Percentiles rank a stretch among this genome's conserved stretches.
phyloP scores from a whole-genome alignment of 2,797 vertebrate genomes.

The Poecilia velifera region DNA sequence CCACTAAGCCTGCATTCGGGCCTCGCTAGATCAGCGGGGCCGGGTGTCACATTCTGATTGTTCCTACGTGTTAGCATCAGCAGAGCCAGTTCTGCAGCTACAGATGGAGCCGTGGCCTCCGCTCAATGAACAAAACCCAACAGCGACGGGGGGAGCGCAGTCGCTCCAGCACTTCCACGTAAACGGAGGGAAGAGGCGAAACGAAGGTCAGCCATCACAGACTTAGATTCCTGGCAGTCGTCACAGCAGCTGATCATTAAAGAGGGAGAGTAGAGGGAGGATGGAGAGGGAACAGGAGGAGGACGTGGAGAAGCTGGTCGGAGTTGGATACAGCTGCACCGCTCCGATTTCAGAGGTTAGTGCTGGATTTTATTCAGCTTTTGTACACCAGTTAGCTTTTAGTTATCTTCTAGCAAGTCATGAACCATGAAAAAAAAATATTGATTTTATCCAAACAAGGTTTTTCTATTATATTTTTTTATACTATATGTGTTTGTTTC shows the following conservation, averaged over 20 bases:
- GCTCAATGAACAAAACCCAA: slow-evolving; percentile 48
- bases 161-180: slow-evolving; percentile 54
- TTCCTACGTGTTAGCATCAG: slow-evolving; percentile 41
- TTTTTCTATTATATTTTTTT: background rate
- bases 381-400: background rate
- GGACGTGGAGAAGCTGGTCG: slow-evolving; percentile 33
- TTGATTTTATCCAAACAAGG: background rate
- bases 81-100: slow-evolving; percentile 47
- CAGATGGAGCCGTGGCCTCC: slow-evolving; percentile 22
- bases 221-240: slow-evolving; percentile 62
- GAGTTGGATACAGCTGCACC: slow-evolving; percentile 8
- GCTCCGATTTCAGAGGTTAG: slow-evolving; percentile 49
- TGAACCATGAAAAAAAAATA: background rate
- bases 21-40: background rate
- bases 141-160: slow-evolving; percentile 27
- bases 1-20: background rate
- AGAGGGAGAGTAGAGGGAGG: slow-evolving; percentile 26
- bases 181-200: slow-evolving; percentile 56
- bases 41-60: slow-evolving; percentile 30
- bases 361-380: slow-evolving; percentile 7
- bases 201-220: slow-evolving; percentile 66
- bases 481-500: background rate
- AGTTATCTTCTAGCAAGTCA: background rate
- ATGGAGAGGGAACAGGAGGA: slow-evolving; percentile 26
- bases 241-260: slow-evolving; percentile 51